phyloP scores from a whole-genome alignment of 2,888 invertebrate genomes.

The Microctonus hyperodae region DNA sequence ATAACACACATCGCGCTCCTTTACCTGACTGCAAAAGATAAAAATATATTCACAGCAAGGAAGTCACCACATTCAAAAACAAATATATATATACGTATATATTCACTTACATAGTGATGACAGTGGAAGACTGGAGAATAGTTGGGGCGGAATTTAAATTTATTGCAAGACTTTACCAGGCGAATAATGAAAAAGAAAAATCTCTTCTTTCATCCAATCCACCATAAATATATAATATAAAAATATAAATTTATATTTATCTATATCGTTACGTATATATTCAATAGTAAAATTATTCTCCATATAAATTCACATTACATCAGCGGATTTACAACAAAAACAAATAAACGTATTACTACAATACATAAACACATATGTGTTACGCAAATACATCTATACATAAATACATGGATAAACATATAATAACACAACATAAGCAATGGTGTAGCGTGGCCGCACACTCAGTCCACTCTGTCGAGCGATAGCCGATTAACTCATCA shows the following conservation, averaged over 20 bases:
- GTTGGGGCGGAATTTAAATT: background rate
- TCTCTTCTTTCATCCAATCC: background rate
- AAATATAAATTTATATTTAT: too few relatives aligned
- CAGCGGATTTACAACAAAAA: too few relatives aligned
- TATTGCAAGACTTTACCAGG: background rate
- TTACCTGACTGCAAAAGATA: slow-evolving; percentile 31
- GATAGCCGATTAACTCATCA: slow-evolving; percentile 55
- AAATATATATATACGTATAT: background rate
- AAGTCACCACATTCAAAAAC: background rate
- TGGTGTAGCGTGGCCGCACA: background rate
- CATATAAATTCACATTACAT: too few relatives aligned
- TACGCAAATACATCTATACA: too few relatives aligned
- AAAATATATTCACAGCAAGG: slow-evolving; percentile 24
- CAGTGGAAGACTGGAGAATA: background rate
- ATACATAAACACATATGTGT: too few relatives aligned
- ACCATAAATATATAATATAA: too few relatives aligned
- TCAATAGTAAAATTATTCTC: too few relatives aligned
- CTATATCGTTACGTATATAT: too few relatives aligned
- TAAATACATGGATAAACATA: background rate
- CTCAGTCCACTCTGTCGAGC: background rate
- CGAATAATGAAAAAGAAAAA: background rate
- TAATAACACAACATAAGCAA: background rate
- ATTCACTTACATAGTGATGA: background rate
- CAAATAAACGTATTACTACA: too few relatives aligned
- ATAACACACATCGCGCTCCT: slow-evolving; percentile 16